Percentiles rank a stretch among this genome's conserved stretches.
These are phyloP conservation scores for Oxyruncus cristatus DNA, from an alignment of 2,113 vertebrate species.

Conservation along the genomic window DNA sequence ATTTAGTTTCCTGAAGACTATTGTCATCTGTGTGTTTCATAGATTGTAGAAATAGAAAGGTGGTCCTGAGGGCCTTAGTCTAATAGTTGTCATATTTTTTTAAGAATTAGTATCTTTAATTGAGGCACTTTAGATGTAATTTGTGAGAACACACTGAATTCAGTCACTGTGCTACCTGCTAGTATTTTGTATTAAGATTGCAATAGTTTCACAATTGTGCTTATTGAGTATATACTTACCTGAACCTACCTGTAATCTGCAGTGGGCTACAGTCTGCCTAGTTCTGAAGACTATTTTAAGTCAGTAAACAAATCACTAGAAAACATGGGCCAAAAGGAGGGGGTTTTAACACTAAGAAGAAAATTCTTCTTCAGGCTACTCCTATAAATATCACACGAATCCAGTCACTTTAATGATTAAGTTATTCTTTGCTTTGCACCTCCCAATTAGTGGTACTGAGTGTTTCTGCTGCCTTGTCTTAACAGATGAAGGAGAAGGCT, in stretches of 20 bases:
- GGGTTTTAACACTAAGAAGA: background rate
- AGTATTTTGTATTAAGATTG: background rate
- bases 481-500: background rate
- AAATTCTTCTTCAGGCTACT: background rate
- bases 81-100: background rate
- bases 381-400: background rate
- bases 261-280: background rate
- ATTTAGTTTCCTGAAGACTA: background rate
- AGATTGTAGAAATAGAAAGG: background rate
- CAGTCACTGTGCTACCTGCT: background rate
- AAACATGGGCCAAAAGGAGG: background rate
- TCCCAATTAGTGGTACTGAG: background rate
- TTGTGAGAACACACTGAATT: background rate
- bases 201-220: background rate
- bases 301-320: background rate
- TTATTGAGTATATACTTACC: background rate
- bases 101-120: background rate
- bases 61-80: background rate
- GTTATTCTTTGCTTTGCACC: background rate
- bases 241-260: background rate
- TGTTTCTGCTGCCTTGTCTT: background rate
- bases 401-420: background rate
- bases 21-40: slow-evolving; percentile 14
- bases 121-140: background rate
- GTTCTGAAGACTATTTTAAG: background rate